Evolutionary conservation across 2,113 vertebrate species (phyloP).

Genomic region (Odocoileus hemionus): DNA sequence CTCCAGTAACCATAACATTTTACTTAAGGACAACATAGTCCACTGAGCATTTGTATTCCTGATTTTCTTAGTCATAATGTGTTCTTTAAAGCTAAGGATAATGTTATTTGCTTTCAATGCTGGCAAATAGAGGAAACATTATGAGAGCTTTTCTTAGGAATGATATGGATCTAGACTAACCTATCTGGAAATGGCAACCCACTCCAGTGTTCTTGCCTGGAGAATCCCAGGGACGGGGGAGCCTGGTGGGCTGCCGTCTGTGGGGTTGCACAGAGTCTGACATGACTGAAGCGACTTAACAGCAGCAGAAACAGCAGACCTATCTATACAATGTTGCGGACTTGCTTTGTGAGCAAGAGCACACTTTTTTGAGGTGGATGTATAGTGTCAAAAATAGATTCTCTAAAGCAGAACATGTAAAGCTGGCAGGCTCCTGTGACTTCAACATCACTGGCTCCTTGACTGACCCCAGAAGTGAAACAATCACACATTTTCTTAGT

Average conservation of each 20-base stretch:
- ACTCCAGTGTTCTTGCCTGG: no score
- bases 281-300: no score
- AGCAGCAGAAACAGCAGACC: neutral
- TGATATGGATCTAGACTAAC: neutral
- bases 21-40: conserved; percentile 9
- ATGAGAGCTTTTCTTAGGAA: neutral
- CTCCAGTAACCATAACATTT: neutral
- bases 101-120: neutral
- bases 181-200: neutral
- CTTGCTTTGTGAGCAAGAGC: neutral
- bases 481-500: neutral
- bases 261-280: rapidly evolving
- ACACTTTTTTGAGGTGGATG: neutral
- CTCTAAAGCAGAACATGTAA: neutral
- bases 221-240: no score
- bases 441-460: neutral
- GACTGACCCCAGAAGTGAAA: neutral
- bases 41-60: conserved; percentile 8
- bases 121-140: neutral
- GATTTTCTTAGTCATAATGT: conserved; percentile 45
- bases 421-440: neutral
- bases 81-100: neutral
- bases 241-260: no score
- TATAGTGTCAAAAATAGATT: neutral
- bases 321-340: neutral